Percentiles rank a stretch among this genome's conserved stretches.
phyloP scores from a whole-genome alignment of 30 jellyfish, hydroid and myxozoan species.

The Sanderia malayensis region DNA sequence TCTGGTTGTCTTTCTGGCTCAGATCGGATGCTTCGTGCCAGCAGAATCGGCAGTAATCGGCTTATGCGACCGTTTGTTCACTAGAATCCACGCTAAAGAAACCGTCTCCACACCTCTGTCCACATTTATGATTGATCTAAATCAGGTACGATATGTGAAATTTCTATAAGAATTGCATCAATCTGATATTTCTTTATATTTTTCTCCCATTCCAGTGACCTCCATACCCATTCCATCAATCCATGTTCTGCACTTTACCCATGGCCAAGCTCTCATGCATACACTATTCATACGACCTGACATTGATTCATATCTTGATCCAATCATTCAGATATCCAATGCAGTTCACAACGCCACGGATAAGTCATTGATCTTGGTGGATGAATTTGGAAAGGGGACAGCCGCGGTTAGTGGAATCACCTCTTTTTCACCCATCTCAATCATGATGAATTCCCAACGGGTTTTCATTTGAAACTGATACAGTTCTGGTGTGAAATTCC shows the following conservation, averaged over 20 bases:
- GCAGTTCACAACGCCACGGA: conserved; percentile 86
- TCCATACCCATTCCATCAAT: no score
- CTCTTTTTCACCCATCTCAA: no score
- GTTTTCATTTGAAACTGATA: no score
- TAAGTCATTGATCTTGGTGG: conserved; percentile 83
- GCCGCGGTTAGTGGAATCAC: conserved; percentile 67
- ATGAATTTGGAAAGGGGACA: conserved; percentile 99
- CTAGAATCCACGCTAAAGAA: conserved; percentile 86
- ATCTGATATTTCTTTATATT: background rate
- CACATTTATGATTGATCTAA: conserved; percentile 92
- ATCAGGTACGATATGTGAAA: no score
- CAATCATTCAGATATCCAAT: conserved; percentile 72
- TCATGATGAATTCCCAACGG: no score
- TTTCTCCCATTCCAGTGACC: no score
- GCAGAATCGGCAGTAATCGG: conserved; percentile 90
- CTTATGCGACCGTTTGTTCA: conserved; percentile 69
- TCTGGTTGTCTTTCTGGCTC: conserved; percentile 81
- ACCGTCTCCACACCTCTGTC: conserved; percentile 85
- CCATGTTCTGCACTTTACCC: no score
- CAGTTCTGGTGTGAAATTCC: no score
- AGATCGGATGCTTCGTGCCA: conserved; percentile 96
- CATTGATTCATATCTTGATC: no score
- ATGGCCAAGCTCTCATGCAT: no score
- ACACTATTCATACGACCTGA: no score
- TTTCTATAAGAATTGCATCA: no score